These are phyloP conservation scores for Aporophyla nigra DNA, from an alignment of 2,888 invertebrate genomes.

Conservation along the genomic window DNA sequence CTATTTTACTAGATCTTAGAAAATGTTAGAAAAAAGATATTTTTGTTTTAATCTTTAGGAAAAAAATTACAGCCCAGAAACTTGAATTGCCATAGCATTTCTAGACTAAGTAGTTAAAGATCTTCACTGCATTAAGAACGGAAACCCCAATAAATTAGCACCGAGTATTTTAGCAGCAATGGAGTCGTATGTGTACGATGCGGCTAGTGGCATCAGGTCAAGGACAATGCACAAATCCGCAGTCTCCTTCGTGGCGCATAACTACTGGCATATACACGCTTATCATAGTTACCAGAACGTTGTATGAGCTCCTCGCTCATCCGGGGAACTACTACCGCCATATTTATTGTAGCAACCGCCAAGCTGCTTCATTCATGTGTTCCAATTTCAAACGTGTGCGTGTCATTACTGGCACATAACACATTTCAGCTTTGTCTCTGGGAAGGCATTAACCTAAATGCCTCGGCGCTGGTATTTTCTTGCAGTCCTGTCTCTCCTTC, in stretches of 20 bases:
- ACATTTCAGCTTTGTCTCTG: not conserved
- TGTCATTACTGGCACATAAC: not conserved
- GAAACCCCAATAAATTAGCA: slow-evolving; percentile 42
- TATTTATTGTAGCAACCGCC: not conserved
- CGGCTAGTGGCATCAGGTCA: slow-evolving; percentile 80
- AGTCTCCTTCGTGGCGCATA: slow-evolving; percentile 70
- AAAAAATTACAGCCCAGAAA: too few species aligned
- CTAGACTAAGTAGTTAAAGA: slow-evolving; percentile 21
- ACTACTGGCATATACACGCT: not conserved
- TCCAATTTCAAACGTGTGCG: not conserved
- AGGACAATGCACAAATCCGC: slow-evolving; percentile 81
- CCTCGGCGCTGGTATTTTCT: not conserved
- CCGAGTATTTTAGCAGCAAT: slow-evolving; percentile 51
- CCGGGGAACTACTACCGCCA: not conserved
- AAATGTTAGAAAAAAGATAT: not conserved
- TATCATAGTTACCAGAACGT: slow-evolving; percentile 1
- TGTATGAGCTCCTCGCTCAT: not conserved
- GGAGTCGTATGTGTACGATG: slow-evolving; percentile 72
- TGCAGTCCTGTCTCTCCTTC: not conserved
- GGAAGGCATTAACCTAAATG: not conserved
- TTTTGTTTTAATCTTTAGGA: not conserved
- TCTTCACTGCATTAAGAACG: slow-evolving; percentile 29
- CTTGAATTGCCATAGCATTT: not conserved
- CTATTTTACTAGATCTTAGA: not conserved
- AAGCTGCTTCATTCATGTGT: not conserved